phyloP scores from a whole-genome alignment of 2,113 vertebrate species.

The Xenopus borealis region DNA sequence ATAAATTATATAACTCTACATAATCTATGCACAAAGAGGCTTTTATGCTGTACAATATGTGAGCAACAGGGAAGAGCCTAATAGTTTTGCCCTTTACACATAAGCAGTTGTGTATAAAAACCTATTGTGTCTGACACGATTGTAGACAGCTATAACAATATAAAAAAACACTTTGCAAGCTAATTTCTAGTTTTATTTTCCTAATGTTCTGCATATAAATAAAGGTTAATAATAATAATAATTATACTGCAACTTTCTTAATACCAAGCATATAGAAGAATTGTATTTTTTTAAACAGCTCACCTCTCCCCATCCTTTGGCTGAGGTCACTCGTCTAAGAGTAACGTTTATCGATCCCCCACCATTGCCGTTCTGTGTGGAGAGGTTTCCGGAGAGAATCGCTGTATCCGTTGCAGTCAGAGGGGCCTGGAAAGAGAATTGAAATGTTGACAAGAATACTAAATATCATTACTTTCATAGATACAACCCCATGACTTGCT shows the following conservation, averaged over 20 bases:
- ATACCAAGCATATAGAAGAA: constrained; percentile 24
- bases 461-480: neutral
- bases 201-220: too few relatives aligned
- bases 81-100: constrained; percentile 39
- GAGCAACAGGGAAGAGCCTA: constrained; percentile 16
- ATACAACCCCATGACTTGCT: neutral
- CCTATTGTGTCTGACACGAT: too few relatives aligned
- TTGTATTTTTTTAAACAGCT: constrained; percentile 30
- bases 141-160: neutral
- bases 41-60: neutral
- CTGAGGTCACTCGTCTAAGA: constrained; percentile 85
- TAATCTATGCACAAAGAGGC: constrained; percentile 4
- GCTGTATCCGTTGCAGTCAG: constrained; percentile 92
- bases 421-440: constrained; percentile 74
- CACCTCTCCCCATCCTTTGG: constrained; percentile 96
- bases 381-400: constrained; percentile 91
- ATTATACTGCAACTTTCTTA: too few relatives aligned
- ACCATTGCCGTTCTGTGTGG: constrained; percentile 94
- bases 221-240: too few relatives aligned
- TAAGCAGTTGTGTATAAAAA: constrained; percentile 26
- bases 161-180: constrained; percentile 29
- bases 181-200: neutral
- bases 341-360: constrained; percentile 90
- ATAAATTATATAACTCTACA: constrained; percentile 28
- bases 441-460: neutral